Percentiles rank a stretch among this genome's conserved stretches.
Conservation (phyloP, 2,113 vertebrate species). For the Rhegmatorhina hoffmannsi region DNA sequence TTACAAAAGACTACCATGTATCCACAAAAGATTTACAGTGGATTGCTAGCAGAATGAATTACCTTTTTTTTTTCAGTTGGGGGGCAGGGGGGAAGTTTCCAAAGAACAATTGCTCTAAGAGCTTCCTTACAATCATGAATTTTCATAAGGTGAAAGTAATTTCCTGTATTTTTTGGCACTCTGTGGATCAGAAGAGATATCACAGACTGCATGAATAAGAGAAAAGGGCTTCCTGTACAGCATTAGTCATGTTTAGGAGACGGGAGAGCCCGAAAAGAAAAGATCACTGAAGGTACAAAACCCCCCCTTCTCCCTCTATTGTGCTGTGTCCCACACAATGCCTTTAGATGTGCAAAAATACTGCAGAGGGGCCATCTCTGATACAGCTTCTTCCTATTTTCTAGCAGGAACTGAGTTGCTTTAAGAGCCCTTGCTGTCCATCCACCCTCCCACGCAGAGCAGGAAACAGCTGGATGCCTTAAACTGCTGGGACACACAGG, state of each 20-base stretch:
- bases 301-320: neutral
- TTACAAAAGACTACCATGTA: neutral
- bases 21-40: neutral
- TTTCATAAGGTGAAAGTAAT: conserved; percentile 71
- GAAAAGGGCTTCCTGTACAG: conserved; percentile 44
- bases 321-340: neutral
- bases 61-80: neutral
- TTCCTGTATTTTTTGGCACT: conserved; percentile 65
- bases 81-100: neutral
- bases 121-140: conserved; percentile 67
- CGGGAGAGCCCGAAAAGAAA: neutral
- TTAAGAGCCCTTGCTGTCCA: neutral
- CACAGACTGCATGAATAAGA: conserved; percentile 7
- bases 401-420: neutral
- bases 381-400: neutral
- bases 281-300: neutral
- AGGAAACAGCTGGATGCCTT: conserved; percentile 6
- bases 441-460: neutral
- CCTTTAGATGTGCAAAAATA: neutral
- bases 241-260: conserved; percentile 31
- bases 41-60: neutral
- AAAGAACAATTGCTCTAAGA: neutral
- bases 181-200: conserved; percentile 33
- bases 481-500: neutral
- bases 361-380: neutral